phyloP scores from a whole-genome alignment of 2,888 invertebrate species.

The Chromoteleia sp. region DNA sequence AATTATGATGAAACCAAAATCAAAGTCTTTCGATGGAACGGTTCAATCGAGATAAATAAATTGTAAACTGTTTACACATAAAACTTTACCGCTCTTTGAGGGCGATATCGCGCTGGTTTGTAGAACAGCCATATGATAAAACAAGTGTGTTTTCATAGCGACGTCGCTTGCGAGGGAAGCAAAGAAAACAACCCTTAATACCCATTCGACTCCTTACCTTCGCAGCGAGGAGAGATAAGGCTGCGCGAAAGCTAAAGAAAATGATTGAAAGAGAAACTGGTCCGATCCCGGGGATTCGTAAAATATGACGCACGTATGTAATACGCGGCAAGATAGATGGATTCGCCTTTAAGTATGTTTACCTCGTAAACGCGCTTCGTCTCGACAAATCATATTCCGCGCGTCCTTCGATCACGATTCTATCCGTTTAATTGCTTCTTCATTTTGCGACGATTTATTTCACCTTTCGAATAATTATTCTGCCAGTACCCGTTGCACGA shows the following conservation, averaged over 20 bases:
- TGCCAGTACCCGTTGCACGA: constrained; percentile 7
- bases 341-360: constrained; percentile 35
- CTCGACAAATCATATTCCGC: constrained; percentile 23
- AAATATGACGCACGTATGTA: constrained; percentile 40
- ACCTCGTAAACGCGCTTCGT: constrained; percentile 32
- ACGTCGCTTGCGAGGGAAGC: constrained; percentile 39
- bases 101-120: constrained; percentile 47
- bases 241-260: constrained; percentile 42
- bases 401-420: too few species aligned
- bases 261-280: constrained; percentile 61
- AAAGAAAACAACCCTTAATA: constrained; percentile 68
- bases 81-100: constrained; percentile 57
- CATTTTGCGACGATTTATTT: constrained; percentile 29
- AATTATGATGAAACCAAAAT: constrained; percentile 47
- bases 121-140: constrained; percentile 65
- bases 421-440: constrained; percentile 22
- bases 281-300: constrained; percentile 29
- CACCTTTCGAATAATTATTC: constrained; percentile 22
- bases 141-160: constrained; percentile 64
- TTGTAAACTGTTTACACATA: constrained; percentile 66
- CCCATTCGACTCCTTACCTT: constrained; percentile 53
- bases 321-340: constrained; percentile 29
- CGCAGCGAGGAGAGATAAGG: constrained; percentile 49
- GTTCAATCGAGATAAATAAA: constrained; percentile 56
- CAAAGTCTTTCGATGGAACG: constrained; percentile 38